Conservation (phyloP, 2,888 invertebrate species). For the Spialia ferax region DNA sequence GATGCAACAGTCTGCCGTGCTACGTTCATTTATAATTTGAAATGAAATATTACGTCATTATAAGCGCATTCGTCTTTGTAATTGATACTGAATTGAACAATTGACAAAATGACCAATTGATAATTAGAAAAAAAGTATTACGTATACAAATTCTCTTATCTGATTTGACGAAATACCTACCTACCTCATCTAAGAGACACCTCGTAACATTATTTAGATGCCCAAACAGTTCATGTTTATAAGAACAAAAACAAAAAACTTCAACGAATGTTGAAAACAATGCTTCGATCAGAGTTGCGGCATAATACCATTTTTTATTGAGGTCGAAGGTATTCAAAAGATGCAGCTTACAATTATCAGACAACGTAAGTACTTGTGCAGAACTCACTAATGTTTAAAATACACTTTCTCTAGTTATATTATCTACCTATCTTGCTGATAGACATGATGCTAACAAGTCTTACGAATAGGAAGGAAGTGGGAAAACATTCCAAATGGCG, state of each 20-base stretch:
- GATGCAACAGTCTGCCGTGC: conserved; percentile 19
- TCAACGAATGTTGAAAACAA: too few relatives aligned
- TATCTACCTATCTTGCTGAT: background rate
- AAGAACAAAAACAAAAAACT: too few relatives aligned
- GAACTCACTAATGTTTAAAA: background rate
- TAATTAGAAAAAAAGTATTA: conserved; percentile 1
- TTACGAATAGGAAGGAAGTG: conserved; percentile 2
- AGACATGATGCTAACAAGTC: conserved; percentile 11
- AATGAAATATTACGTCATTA: conserved; percentile 28
- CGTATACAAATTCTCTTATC: background rate
- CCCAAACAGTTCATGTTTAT: too few relatives aligned
- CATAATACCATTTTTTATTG: too few relatives aligned
- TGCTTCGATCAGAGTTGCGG: too few relatives aligned
- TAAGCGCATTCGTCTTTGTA: conserved; percentile 17
- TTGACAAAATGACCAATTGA: conserved; percentile 12
- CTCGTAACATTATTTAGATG: too few relatives aligned
- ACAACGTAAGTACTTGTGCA: too few relatives aligned
- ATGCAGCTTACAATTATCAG: too few relatives aligned
- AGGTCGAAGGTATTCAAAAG: too few relatives aligned
- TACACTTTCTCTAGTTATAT: conserved; percentile 18
- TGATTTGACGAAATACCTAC: background rate
- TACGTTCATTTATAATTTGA: conserved; percentile 11
- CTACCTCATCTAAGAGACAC: too few relatives aligned
- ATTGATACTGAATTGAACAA: conserved; percentile 27
- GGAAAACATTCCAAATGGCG: background rate